Evolutionary conservation across 2,888 invertebrate genomes (phyloP).

Genomic region (Seira sanloemensis): DNA sequence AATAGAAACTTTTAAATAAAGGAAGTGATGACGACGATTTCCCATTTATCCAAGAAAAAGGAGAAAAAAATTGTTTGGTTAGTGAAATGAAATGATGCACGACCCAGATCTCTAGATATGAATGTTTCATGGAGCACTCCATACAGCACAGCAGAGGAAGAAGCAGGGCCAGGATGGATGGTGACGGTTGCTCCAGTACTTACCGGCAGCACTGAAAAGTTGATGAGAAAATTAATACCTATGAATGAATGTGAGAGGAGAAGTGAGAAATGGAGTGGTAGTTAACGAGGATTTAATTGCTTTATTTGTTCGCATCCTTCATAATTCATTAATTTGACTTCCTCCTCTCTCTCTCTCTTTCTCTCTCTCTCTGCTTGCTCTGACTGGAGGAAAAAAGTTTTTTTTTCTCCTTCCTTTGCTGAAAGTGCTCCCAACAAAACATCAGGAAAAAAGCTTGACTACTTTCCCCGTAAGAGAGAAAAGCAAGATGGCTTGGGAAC

Average conservation of each 20-base stretch:
- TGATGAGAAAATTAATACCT: conserved; percentile 73
- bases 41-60: background rate
- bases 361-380: conserved; percentile 31
- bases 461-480: background rate
- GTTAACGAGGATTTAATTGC: conserved; percentile 74
- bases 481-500: background rate
- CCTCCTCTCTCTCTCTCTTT: conserved; percentile 49
- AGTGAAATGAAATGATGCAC: background rate
- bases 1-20: background rate
- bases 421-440: background rate
- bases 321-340: conserved; percentile 73
- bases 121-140: background rate
- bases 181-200: conserved; percentile 8
- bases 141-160: background rate
- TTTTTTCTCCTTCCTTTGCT: too few relatives aligned
- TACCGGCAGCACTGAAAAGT: conserved; percentile 43
- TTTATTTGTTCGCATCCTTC: conserved; percentile 73
- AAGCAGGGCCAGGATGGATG: background rate
- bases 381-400: background rate
- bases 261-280: conserved; percentile 70
- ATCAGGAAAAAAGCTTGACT: background rate
- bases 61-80: background rate
- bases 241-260: conserved; percentile 64
- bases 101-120: background rate
- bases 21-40: background rate